A percentile compares a stretch with the other conserved stretches of the same genome.
These are phyloP conservation scores for Sinella curviseta DNA, from an alignment of 1,140 invertebrate species.

Conservation along the genomic window DNA sequence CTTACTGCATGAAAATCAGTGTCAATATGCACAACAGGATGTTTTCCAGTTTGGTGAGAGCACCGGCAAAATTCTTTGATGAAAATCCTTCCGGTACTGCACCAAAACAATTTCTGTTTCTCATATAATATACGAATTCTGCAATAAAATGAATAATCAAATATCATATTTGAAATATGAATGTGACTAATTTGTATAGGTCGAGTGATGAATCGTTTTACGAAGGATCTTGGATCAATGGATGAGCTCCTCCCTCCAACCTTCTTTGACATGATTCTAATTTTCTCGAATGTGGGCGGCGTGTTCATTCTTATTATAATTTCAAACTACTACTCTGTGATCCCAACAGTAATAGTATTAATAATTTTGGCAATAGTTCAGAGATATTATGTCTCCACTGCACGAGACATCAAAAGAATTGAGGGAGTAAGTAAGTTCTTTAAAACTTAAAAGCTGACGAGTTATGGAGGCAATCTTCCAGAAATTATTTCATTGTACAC, in stretches of 20 bases:
- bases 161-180: conserved; percentile 5
- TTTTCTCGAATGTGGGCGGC: conserved; percentile 27
- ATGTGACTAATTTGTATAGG: conserved; percentile 57
- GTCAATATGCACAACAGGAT: conserved; percentile 59
- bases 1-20: conserved; percentile 57
- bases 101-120: background rate
- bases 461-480: no score
- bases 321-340: conserved; percentile 26
- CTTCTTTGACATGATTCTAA: conserved; percentile 63
- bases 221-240: conserved; percentile 80
- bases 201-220: conserved; percentile 79
- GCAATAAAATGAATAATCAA: background rate
- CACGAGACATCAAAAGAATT: conserved; percentile 42
- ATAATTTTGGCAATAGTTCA: conserved; percentile 29
- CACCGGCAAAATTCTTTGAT: conserved; percentile 58
- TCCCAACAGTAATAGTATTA: conserved; percentile 30
- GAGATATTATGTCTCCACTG: conserved; percentile 43
- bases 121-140: background rate
- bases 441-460: conserved; percentile 69
- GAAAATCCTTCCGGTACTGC: conserved; percentile 54
- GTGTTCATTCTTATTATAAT: conserved; percentile 19
- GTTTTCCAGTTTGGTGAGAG: conserved; percentile 55
- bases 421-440: conserved; percentile 55
- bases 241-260: conserved; percentile 80
- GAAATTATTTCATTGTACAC: no score